Conservation (phyloP, 2,888 invertebrate genomes). For the Brachynemurus nebulosus region DNA sequence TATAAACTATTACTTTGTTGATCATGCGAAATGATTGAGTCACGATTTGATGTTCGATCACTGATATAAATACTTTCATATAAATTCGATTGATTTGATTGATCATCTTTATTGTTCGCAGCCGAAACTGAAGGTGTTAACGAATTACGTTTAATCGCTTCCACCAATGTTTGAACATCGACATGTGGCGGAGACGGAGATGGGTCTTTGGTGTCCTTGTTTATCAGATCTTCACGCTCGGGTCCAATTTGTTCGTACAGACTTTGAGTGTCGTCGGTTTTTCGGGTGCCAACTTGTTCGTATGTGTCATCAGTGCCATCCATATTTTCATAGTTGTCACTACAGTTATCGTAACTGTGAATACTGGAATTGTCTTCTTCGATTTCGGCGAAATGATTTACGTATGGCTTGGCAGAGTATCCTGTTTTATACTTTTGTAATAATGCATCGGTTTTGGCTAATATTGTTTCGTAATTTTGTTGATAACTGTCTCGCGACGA, state of each 20-base stretch:
- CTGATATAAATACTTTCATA: constrained; percentile 5
- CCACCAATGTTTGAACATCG: neutral
- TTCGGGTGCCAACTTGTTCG: constrained; percentile 21
- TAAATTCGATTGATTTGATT: neutral
- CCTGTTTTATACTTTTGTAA: constrained; percentile 15
- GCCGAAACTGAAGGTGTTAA: neutral
- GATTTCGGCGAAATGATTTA: neutral
- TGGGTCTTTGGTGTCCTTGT: constrained; percentile 33
- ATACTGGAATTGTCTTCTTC: constrained; percentile 25
- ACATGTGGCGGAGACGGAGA: neutral
- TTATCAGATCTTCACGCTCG: constrained; percentile 31
- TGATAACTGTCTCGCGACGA: constrained; percentile 1
- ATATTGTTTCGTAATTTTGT: constrained; percentile 14
- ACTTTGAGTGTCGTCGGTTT: constrained; percentile 26
- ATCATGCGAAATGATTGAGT: constrained; percentile 41
- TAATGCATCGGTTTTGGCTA: constrained; percentile 18
- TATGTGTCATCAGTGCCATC: constrained; percentile 39
- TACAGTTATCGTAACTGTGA: constrained; percentile 40
- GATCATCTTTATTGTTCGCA: neutral
- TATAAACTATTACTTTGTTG: constrained; percentile 48
- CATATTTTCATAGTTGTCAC: constrained; percentile 32
- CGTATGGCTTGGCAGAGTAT: too few relatives aligned
- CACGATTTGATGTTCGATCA: constrained; percentile 23
- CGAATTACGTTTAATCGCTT: neutral
- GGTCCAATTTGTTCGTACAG: constrained; percentile 19